phyloP scores from a whole-genome alignment of 23 tunicate species.

The Styela clava region DNA sequence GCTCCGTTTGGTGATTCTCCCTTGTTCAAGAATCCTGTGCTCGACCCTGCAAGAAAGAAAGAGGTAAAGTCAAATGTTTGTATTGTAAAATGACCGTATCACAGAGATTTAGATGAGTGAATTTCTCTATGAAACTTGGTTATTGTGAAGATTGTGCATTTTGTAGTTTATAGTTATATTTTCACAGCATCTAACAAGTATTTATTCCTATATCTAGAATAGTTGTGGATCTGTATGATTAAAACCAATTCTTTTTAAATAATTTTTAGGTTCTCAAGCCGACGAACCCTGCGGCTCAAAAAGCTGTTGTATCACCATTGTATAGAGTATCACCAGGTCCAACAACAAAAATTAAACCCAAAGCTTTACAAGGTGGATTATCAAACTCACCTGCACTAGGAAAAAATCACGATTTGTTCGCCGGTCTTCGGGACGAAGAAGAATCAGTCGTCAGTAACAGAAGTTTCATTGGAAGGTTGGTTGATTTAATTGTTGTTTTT shows the following conservation, averaged over 20 bases:
- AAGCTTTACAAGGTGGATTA: conserved; percentile 38
- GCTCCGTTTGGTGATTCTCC: conserved; percentile 97
- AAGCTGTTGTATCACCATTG: conserved; percentile 71
- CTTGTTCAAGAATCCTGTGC: conserved; percentile 61
- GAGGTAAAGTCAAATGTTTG: too few relatives aligned
- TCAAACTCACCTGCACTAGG: conserved; percentile 27
- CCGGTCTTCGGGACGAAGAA: conserved; percentile 75
- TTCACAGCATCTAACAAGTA: too few relatives aligned
- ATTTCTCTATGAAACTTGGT: too few relatives aligned
- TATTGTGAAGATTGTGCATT: too few relatives aligned
- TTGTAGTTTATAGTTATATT: too few relatives aligned
- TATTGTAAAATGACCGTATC: too few relatives aligned
- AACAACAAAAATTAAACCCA: conserved; percentile 44
- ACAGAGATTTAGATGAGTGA: too few relatives aligned
- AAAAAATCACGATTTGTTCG: conserved; percentile 63
- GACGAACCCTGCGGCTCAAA: conserved; percentile 85
- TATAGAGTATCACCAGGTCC: conserved; percentile 63
- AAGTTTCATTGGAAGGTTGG: conserved; percentile 76
- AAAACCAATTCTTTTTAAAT: too few relatives aligned
- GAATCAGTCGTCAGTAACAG: conserved; percentile 54
- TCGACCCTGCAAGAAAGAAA: conserved; percentile 60
- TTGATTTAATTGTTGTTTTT: too few relatives aligned
- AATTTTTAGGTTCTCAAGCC: conserved; percentile 59
- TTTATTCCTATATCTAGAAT: too few relatives aligned
- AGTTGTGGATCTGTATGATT: too few relatives aligned